Evolutionary conservation across 1,140 invertebrate species (phyloP), one percentile per base, ranked within the genome.

Genomic region (Asobara japonica): DNA sequence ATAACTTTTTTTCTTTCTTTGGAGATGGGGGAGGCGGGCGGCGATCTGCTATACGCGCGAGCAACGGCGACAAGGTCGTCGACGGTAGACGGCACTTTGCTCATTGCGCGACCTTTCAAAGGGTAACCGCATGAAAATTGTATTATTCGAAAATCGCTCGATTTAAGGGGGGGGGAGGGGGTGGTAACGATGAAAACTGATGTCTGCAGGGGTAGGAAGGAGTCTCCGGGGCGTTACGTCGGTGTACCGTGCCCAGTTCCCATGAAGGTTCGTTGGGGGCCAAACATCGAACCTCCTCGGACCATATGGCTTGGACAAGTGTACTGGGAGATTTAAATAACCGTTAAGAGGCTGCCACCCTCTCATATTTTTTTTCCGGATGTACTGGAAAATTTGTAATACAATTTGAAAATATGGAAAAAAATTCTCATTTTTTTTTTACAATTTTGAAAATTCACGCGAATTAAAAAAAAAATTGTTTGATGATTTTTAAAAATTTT

Each of bases 301-400:
- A 77, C 84, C 86, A 88, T 88, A 88, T 88, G 86, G 82, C 77
- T 60, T 61, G 66, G 74, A 82, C 82, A 83, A 83, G 82, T 83
- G 82, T 80, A 81, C 75, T 72, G 78, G 84, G 77, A 87, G 86
- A 88, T 88, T 88, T 88, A 87, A 88, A 88, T 88, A 88, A 88
- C 86, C 85, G 86, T 88, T 88, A 77, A 73, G 78, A 77, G 74
- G 69, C 77, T 56, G 2, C 11, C 72, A 67, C 45, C 66, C 16
- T 16, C 41, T 45, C n/a, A 68, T 31, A 67, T 38, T 36, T 65
- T 60, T 69, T n/a, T n/a, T n/a, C n/a, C n/a, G n/a, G n/a, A n/a
- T n/a, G n/a, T n/a, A n/a, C n/a, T n/a, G n/a, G n/a, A n/a, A n/a
- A n/a, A n/a, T n/a, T n/a, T n/a, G n/a, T n/a, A n/a, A n/a, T n/a